Evolutionary conservation across 2,888 invertebrate species (phyloP).

Genomic region (Unio pictorum): DNA sequence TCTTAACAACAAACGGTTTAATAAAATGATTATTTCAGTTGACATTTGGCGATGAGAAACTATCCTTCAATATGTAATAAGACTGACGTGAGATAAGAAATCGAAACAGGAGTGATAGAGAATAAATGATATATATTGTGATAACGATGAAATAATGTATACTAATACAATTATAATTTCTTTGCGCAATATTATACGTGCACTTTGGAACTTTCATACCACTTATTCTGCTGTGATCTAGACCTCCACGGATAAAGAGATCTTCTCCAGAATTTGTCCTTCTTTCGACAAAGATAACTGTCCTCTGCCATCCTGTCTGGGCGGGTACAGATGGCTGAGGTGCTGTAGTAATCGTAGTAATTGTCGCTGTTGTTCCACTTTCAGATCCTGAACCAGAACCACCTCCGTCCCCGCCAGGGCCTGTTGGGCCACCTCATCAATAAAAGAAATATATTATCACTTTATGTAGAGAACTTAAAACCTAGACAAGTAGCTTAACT

Average conservation of each 20-base stretch:
- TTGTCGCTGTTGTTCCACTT: background rate
- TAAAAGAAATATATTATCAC: too few species aligned
- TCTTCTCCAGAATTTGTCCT: constrained; percentile 70
- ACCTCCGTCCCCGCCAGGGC: background rate
- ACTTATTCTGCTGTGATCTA: constrained; percentile 48
- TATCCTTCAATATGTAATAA: too few species aligned
- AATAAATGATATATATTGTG: background rate
- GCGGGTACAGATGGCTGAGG: constrained; percentile 13
- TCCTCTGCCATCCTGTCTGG: constrained; percentile 50
- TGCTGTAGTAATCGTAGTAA: constrained; percentile 5
- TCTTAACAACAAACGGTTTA: too few species aligned
- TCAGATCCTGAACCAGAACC: background rate
- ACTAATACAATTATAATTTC: background rate
- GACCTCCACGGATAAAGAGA: constrained; percentile 72
- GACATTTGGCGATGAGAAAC: too few species aligned
- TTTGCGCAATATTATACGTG: background rate
- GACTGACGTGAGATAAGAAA: too few species aligned
- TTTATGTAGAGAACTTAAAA: too few species aligned
- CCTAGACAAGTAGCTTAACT: too few species aligned
- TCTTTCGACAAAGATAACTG: constrained; percentile 69
- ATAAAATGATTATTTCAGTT: too few species aligned
- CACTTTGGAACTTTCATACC: constrained; percentile 34
- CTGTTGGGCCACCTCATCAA: too few species aligned
- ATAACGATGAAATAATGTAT: background rate
- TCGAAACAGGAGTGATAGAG: too few species aligned